Evolutionary conservation across 2,888 invertebrate genomes (phyloP).

Genomic region (Microctonus aethiopoides): DNA sequence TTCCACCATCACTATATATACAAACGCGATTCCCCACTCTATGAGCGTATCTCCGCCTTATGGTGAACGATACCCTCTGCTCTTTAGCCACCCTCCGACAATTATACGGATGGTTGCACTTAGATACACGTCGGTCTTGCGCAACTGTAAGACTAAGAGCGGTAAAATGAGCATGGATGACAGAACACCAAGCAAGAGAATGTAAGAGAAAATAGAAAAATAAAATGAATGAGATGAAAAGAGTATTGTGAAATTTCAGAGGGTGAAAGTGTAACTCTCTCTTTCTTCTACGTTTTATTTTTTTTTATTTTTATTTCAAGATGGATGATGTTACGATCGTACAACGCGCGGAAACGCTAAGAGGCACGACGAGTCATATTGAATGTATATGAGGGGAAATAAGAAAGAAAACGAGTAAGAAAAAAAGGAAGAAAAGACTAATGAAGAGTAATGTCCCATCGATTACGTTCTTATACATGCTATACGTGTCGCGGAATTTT

Average conservation of each 20-base stretch:
- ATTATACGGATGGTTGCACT: conserved; percentile 65
- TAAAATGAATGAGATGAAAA: conserved; percentile 25
- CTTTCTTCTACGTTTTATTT: conserved; percentile 33
- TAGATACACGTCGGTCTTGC: conserved; percentile 63
- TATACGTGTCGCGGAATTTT: background rate
- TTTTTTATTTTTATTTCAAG: conserved; percentile 53
- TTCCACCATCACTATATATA: conserved; percentile 3
- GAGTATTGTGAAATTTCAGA: conserved; percentile 38
- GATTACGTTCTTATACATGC: conserved; percentile 32
- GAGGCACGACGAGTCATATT: conserved; percentile 64
- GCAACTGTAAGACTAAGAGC: conserved; percentile 59
- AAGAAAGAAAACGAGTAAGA: background rate
- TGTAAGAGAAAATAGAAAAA: conserved; percentile 34
- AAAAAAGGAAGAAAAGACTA: conserved; percentile 40
- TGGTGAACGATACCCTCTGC: conserved; percentile 8
- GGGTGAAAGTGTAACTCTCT: conserved; percentile 35
- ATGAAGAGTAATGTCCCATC: conserved; percentile 61
- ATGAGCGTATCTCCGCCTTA: conserved; percentile 9
- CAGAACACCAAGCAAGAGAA: conserved; percentile 25
- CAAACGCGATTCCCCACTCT: conserved; percentile 30
- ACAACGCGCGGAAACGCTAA: conserved; percentile 57
- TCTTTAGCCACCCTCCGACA: conserved; percentile 52
- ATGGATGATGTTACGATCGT: conserved; percentile 59
- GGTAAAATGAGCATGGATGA: conserved; percentile 47
- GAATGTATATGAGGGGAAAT: conserved; percentile 54